Evolutionary conservation across 2,113 vertebrate genomes (phyloP).

Genomic region (Jacana jacana): DNA sequence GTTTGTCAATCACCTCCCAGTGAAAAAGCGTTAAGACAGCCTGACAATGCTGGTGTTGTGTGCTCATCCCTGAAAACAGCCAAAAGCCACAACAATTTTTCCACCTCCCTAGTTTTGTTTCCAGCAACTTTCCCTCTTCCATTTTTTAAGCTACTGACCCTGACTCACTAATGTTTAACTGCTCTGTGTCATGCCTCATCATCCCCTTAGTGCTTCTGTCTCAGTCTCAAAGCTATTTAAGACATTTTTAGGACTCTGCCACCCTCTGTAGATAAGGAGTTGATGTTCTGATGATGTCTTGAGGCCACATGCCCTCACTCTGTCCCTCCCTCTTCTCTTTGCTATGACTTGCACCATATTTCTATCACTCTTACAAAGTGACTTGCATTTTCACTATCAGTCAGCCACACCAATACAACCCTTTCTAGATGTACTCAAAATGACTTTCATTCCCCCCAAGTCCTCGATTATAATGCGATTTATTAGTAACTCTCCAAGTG

Average conservation of each 20-base stretch:
- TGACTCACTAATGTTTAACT: neutral
- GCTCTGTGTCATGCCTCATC: neutral
- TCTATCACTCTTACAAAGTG: neutral
- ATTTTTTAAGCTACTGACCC: neutral
- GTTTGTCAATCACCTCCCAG: neutral
- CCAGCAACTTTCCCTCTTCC: neutral
- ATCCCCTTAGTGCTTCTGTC: neutral
- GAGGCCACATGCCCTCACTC: neutral
- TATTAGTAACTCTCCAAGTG: neutral
- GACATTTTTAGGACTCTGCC: neutral
- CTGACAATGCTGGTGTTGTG: neutral
- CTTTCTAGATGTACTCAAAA: neutral
- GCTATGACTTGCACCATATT: neutral
- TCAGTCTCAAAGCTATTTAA: neutral
- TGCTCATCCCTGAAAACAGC: neutral
- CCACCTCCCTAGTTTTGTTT: neutral
- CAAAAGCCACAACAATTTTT: neutral
- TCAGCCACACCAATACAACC: neutral
- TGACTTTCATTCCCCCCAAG: rapidly evolving
- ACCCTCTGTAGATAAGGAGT: neutral
- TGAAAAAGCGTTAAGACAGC: neutral
- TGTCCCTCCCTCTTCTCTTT: neutral
- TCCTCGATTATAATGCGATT: neutral
- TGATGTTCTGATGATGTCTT: neutral
- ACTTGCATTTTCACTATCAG: neutral